Evolutionary conservation across 2,888 invertebrate genomes (phyloP).

Genomic region (Leptinotarsa juncta): DNA sequence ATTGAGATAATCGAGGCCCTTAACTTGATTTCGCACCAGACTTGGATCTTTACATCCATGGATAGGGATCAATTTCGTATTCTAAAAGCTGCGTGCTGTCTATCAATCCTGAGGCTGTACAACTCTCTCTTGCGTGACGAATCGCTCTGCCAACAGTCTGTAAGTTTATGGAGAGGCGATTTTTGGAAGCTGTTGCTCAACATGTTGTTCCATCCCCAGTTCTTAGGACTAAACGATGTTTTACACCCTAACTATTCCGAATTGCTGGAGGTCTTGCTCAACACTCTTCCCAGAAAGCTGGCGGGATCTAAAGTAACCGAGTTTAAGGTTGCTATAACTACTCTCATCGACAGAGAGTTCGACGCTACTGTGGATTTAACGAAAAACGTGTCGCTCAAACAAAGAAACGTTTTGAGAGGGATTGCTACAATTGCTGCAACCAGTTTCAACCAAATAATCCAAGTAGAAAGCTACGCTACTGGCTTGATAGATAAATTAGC

Average conservation of each 20-base stretch:
- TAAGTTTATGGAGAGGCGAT: slow-evolving; percentile 44
- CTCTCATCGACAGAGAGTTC: slow-evolving; percentile 7
- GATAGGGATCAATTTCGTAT: slow-evolving; percentile 48
- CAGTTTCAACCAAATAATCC: slow-evolving; percentile 31
- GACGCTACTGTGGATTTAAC: slow-evolving; percentile 49
- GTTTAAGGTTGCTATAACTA: background rate
- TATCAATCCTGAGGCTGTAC: slow-evolving; percentile 44
- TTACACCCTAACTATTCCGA: slow-evolving; percentile 39
- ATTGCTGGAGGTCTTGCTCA: slow-evolving; percentile 40
- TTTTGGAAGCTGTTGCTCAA: slow-evolving; percentile 51
- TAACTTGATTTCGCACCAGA: slow-evolving; percentile 41
- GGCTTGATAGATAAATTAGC: slow-evolving; percentile 43
- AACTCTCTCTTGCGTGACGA: slow-evolving; percentile 37
- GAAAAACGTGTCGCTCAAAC: slow-evolving; percentile 48
- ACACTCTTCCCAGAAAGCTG: slow-evolving; percentile 44
- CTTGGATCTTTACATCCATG: slow-evolving; percentile 45
- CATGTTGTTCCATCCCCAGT: slow-evolving; percentile 49
- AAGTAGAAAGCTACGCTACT: slow-evolving; percentile 29
- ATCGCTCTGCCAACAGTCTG: slow-evolving; percentile 32
- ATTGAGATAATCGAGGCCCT: slow-evolving; percentile 43
- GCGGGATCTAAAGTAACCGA: background rate
- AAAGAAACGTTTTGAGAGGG: slow-evolving; percentile 56
- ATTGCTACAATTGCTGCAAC: slow-evolving; percentile 47
- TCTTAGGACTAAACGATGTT: slow-evolving; percentile 48
- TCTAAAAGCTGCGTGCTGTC: slow-evolving; percentile 40